A percentile compares a stretch with the other conserved stretches of the same genome.
Evolutionary conservation across 2,797 vertebrate species (phyloP).

Genomic region (Arctocebus calabarensis): DNA sequence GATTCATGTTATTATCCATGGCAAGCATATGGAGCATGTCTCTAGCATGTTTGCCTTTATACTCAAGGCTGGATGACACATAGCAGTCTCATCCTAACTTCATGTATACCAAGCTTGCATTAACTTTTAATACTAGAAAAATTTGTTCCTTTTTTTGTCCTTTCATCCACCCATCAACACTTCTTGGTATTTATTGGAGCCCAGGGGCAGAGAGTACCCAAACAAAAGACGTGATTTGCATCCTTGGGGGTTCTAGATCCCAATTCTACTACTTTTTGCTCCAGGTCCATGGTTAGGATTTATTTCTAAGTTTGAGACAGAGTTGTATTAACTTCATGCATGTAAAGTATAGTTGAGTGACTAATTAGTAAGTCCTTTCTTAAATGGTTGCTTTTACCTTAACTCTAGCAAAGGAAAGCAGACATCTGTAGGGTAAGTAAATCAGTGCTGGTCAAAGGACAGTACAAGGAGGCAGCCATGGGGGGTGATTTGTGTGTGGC

Average conservation of each 20-base stretch:
- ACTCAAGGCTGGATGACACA: not conserved
- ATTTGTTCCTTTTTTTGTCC: not conserved
- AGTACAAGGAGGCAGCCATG: rapidly evolving
- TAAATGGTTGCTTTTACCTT: not conserved
- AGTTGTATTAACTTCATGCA: not conserved
- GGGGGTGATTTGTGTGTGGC: not conserved
- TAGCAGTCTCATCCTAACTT: not conserved
- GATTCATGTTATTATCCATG: not conserved
- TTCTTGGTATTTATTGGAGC: not conserved
- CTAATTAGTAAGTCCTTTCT: not conserved
- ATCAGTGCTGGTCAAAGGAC: not conserved
- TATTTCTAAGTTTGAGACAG: not conserved
- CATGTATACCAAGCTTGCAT: not conserved
- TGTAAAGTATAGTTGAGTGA: not conserved
- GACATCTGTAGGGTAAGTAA: not conserved
- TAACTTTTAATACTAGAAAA: not conserved
- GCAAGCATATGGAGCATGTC: rapidly evolving
- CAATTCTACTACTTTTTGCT: not conserved
- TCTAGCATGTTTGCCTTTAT: not conserved
- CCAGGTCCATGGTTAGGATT: not conserved
- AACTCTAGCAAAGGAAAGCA: not conserved
- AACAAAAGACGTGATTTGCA: not conserved
- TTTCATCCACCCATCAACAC: not conserved
- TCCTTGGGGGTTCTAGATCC: not conserved
- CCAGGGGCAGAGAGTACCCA: not conserved